phyloP scores from a whole-genome alignment of 2,888 invertebrate genomes.

The Atrina japonica region DNA sequence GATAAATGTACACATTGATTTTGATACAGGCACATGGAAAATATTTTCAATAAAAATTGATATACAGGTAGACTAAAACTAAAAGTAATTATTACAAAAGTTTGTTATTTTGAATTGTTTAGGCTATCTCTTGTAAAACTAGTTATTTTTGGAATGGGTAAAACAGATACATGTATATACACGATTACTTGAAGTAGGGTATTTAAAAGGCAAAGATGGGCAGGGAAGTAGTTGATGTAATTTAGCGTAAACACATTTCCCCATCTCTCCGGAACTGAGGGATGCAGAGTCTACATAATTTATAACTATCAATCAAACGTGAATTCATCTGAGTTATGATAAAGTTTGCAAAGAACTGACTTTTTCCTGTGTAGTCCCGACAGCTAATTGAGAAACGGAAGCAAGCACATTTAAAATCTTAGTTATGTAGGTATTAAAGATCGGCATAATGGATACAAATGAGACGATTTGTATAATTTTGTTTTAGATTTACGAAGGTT shows the following conservation, averaged over 20 bases:
- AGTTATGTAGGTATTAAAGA: slow-evolving; percentile 25
- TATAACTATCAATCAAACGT: slow-evolving; percentile 27
- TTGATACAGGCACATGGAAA: too few relatives aligned
- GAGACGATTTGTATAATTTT: slow-evolving; percentile 35
- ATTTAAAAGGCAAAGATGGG: slow-evolving; percentile 4
- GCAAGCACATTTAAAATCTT: slow-evolving; percentile 30
- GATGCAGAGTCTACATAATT: slow-evolving; percentile 24
- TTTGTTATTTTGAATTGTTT: too few relatives aligned
- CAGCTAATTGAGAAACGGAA: slow-evolving; percentile 18
- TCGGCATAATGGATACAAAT: slow-evolving; percentile 44
- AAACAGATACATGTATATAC: too few relatives aligned
- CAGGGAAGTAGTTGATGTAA: slow-evolving; percentile 22
- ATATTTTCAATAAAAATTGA: too few relatives aligned
- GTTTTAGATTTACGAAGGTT: slow-evolving; percentile 29
- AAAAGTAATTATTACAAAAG: too few relatives aligned
- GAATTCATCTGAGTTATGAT: slow-evolving; percentile 32
- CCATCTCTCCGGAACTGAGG: slow-evolving; percentile 27
- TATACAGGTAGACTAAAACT: too few relatives aligned
- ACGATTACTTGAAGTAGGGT: too few relatives aligned
- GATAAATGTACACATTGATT: too few relatives aligned
- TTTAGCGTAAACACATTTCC: slow-evolving; percentile 33
- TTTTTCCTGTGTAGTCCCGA: slow-evolving; percentile 26
- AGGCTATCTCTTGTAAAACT: too few relatives aligned
- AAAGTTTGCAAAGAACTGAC: slow-evolving; percentile 22
- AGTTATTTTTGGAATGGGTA: too few relatives aligned